A percentile compares a stretch with the other conserved stretches of the same genome.
Conservation (phyloP, 1,140 invertebrate species). For the Solenopsis invicta region DNA sequence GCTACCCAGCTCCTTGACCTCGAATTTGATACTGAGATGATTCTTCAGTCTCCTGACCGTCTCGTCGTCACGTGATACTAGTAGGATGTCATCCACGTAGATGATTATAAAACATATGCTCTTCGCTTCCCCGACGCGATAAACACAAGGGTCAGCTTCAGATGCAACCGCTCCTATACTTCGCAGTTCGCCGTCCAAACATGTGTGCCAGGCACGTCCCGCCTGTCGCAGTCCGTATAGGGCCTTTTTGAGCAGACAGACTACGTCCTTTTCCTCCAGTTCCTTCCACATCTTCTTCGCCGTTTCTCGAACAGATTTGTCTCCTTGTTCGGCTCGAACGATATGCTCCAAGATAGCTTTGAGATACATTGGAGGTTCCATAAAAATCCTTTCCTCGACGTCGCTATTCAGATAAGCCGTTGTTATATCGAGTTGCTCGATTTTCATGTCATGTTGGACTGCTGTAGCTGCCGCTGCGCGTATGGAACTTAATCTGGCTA, state of each 20-base stretch:
- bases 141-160: not conserved
- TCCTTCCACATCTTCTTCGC: not conserved
- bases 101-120: not conserved
- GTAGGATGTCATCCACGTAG: slow-evolving; percentile 78
- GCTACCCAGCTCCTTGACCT: slow-evolving; percentile 64
- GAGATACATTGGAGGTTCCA: not conserved
- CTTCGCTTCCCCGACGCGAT: not conserved
- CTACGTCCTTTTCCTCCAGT: not conserved
- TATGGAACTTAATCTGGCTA: too few relatives aligned
- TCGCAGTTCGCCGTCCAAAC: not conserved
- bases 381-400: not conserved
- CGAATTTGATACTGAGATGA: slow-evolving; percentile 91
- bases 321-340: not conserved
- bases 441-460: too few relatives aligned
- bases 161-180: not conserved
- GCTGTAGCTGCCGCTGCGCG: too few relatives aligned
- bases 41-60: slow-evolving; percentile 95
- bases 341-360: not conserved
- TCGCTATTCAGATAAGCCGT: not conserved
- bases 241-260: slow-evolving; percentile 42
- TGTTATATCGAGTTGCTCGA: too few relatives aligned
- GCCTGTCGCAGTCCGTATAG: slow-evolving; percentile 61
- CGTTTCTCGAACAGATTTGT: not conserved
- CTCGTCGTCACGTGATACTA: slow-evolving; percentile 93
- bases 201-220: slow-evolving; percentile 40